phyloP scores from a whole-genome alignment of 2,797 vertebrate species.

The Poecilia velifera region DNA sequence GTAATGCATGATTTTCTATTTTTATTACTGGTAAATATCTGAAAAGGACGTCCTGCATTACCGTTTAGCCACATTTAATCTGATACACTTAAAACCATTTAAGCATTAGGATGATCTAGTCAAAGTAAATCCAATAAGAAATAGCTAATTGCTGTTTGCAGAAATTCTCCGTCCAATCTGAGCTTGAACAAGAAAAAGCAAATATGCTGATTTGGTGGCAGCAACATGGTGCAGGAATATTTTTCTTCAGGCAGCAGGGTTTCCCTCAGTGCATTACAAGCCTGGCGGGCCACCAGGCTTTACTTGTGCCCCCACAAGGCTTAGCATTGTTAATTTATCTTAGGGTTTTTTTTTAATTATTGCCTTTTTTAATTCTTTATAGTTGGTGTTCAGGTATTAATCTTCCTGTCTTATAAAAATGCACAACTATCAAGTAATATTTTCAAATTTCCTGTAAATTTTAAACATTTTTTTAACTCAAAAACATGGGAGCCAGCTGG shows the following conservation, averaged over 20 bases:
- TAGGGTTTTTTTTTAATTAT: too few species aligned
- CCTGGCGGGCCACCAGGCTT: too few species aligned
- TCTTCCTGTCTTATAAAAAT: too few species aligned
- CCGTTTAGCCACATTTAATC: not conserved
- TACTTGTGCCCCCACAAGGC: too few species aligned
- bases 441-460: too few species aligned
- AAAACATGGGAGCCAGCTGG: too few species aligned
- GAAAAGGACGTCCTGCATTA: not conserved
- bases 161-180: not conserved
- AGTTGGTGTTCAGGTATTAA: too few species aligned
- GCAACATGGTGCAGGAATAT: not conserved
- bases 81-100: not conserved
- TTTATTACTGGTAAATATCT: not conserved
- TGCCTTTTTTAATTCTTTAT: too few species aligned
- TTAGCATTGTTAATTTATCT: too few species aligned
- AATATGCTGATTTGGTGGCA: not conserved
- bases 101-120: not conserved
- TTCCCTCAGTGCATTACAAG: too few species aligned
- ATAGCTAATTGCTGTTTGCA: not conserved
- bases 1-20: not conserved
- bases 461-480: too few species aligned
- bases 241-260: not conserved
- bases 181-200: not conserved
- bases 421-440: too few species aligned
- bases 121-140: not conserved